Evolutionary conservation across 2,888 invertebrate genomes (phyloP).

Genomic region (Dynastes hyllus): DNA sequence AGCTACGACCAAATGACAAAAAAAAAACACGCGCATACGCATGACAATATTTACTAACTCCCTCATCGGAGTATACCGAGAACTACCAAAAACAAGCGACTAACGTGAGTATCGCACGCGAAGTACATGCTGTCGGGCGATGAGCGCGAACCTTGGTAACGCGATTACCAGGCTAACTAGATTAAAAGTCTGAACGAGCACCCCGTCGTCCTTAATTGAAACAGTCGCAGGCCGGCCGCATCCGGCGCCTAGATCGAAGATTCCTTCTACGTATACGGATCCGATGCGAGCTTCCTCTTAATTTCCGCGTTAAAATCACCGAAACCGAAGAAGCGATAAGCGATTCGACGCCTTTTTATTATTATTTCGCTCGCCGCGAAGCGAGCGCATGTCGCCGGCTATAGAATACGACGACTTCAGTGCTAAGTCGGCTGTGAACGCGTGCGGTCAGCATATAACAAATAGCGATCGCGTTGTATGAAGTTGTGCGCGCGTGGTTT

Average conservation of each 20-base stretch:
- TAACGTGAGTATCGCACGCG: too few relatives aligned
- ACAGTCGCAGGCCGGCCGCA: conserved; percentile 1
- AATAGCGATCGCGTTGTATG: conserved; percentile 2
- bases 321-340: conserved; percentile 29
- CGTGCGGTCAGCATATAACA: conserved; percentile 28
- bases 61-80: too few relatives aligned
- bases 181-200: conserved; percentile 13
- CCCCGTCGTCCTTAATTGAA: conserved; percentile 10
- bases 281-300: conserved; percentile 16
- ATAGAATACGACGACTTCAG: conserved; percentile 11
- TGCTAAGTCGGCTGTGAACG: conserved; percentile 43
- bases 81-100: too few relatives aligned
- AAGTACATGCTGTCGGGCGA: neutral
- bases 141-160: conserved; percentile 8
- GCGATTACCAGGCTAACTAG: conserved; percentile 18
- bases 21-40: neutral
- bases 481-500: conserved; percentile 2
- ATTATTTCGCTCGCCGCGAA: conserved; percentile 1
- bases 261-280: neutral
- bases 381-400: conserved; percentile 8
- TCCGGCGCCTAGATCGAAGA: neutral
- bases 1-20: neutral
- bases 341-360: conserved; percentile 21
- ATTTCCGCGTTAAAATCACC: conserved; percentile 33
- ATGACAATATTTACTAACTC: conserved; percentile 5